Evolutionary conservation across 2,888 invertebrate genomes (phyloP).

Genomic region (Apeira syringaria): DNA sequence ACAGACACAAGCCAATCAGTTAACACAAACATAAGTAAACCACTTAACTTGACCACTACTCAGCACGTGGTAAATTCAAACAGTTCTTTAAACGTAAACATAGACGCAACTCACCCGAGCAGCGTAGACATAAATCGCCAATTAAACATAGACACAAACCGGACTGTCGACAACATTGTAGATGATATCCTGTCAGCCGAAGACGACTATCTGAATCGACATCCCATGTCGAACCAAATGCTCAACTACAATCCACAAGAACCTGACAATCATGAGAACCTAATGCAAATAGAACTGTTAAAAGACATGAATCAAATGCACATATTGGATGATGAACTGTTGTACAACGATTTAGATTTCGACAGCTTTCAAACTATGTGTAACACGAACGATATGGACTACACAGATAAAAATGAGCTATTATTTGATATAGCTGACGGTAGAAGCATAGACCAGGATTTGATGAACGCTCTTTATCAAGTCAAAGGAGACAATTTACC

Average conservation of each 20-base stretch:
- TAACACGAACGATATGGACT: conserved; percentile 54
- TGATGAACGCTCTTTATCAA: conserved; percentile 65
- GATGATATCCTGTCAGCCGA: conserved; percentile 74
- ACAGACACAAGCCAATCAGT: conserved; percentile 1
- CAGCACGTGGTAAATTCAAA: background rate
- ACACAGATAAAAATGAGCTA: conserved; percentile 51
- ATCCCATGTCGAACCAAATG: conserved; percentile 54
- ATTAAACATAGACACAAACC: conserved; percentile 27
- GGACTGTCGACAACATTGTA: conserved; percentile 71
- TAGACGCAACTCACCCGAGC: background rate
- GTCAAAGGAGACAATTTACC: conserved; percentile 58
- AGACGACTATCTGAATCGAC: conserved; percentile 62
- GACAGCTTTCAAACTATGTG: conserved; percentile 69
- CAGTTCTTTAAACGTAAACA: background rate
- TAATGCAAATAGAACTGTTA: conserved; percentile 70
- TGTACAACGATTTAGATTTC: conserved; percentile 72
- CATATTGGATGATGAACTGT: conserved; percentile 66
- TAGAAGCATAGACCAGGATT: conserved; percentile 45
- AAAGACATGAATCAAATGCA: conserved; percentile 75
- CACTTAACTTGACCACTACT: background rate
- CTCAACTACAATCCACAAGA: conserved; percentile 49
- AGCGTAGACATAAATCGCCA: conserved; percentile 2
- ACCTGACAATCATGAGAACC: conserved; percentile 50
- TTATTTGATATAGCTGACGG: conserved; percentile 58
- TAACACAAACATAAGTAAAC: background rate